A percentile compares a stretch with the other conserved stretches of the same genome.
Evolutionary conservation across 1,140 invertebrate species (phyloP).

Genomic region (Leptopilina clavipes): DNA sequence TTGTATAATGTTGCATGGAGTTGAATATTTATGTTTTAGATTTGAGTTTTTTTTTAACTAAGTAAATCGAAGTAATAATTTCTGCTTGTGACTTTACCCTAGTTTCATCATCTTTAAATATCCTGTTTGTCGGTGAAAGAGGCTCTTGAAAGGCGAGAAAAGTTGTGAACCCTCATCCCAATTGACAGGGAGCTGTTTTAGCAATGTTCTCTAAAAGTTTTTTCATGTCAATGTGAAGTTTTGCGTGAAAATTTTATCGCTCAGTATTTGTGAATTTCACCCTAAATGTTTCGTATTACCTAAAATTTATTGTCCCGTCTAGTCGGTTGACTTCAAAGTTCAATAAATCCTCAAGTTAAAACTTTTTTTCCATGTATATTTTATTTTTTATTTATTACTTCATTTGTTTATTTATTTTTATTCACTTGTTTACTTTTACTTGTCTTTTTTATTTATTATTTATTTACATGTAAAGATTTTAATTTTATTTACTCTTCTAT

Average conservation of each 20-base stretch:
- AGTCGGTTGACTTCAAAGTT: background rate
- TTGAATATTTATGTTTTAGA: background rate
- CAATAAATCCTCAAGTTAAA: conserved; percentile 4
- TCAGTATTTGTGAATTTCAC: background rate
- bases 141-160: background rate
- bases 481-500: background rate
- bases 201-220: background rate
- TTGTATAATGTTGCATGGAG: background rate
- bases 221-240: background rate
- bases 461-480: background rate
- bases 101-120: background rate
- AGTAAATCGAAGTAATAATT: background rate
- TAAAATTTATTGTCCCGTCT: background rate
- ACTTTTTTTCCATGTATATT: background rate
- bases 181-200: conserved; percentile 9
- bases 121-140: background rate
- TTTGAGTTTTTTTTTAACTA: background rate
- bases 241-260: conserved; percentile 13
- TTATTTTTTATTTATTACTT: no score
- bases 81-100: background rate
- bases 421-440: no score
- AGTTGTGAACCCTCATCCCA: background rate
- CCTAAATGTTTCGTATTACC: background rate
- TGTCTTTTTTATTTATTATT: no score
- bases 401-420: no score